Evolutionary conservation across 2,113 vertebrate species (phyloP).

Genomic region (Chamaea fasciata): DNA sequence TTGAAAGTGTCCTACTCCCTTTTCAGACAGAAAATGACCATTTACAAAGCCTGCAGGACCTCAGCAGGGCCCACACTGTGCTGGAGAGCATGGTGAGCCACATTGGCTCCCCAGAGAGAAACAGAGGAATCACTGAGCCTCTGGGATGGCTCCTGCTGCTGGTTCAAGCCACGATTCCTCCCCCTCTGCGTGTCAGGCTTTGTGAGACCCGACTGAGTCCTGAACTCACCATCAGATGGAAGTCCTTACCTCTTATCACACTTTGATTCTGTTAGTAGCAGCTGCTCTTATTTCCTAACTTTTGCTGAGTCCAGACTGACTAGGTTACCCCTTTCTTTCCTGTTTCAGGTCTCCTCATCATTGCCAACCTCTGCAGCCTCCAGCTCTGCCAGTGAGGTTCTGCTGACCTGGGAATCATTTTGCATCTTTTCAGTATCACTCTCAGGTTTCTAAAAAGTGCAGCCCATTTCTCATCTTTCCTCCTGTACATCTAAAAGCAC

Average conservation of each 20-base stretch:
- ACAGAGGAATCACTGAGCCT: not conserved
- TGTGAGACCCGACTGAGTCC: not conserved
- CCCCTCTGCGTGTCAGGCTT: not conserved
- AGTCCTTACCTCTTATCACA: not conserved
- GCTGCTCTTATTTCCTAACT: not conserved
- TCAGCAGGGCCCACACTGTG: accelerated
- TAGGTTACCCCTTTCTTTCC: not conserved
- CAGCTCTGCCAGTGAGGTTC: not conserved
- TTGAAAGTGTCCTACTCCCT: not conserved
- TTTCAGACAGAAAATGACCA: not conserved
- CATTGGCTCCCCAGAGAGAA: not conserved
- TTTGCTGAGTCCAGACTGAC: not conserved
- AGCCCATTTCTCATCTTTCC: not conserved
- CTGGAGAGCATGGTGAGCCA: not conserved
- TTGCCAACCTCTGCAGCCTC: not conserved
- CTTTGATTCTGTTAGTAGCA: not conserved
- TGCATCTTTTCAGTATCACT: not conserved
- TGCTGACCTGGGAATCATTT: not conserved
- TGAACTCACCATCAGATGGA: not conserved
- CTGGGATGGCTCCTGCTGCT: not conserved
- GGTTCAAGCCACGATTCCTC: not conserved
- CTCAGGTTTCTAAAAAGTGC: not conserved
- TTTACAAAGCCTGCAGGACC: not conserved
- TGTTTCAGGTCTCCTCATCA: not conserved
- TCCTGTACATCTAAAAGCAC: not conserved